Conservation (phyloP, 1,140 invertebrate species). For the Aricia agestis region DNA sequence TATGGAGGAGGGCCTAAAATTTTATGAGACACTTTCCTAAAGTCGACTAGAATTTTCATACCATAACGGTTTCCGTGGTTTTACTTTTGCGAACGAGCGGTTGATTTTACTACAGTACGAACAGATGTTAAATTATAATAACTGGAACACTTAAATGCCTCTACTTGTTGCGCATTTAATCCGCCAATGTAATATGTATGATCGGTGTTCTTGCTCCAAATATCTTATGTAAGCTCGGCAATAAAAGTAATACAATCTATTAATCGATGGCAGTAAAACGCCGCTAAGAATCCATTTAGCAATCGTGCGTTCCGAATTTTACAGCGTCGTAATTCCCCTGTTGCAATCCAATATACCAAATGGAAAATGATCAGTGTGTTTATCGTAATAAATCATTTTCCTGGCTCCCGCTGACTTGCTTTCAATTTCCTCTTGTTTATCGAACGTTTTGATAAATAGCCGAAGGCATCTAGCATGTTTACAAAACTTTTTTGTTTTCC, state of each 20-base stretch:
- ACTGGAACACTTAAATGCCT: neutral
- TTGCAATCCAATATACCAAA: conserved; percentile 56
- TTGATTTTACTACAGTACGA: neutral
- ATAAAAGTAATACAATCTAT: conserved; percentile 12
- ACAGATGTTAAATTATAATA: neutral
- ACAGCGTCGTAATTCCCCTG: conserved; percentile 33
- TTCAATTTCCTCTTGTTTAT: conserved; percentile 74
- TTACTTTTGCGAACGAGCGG: neutral
- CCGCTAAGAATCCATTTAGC: neutral
- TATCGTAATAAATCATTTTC: conserved; percentile 71
- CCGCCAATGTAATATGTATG: neutral
- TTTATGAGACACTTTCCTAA: conserved; percentile 58
- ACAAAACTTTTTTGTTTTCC: conserved; percentile 41
- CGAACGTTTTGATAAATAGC: conserved; percentile 70
- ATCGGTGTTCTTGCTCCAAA: neutral
- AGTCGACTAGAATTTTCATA: conserved; percentile 47
- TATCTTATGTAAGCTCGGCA: conserved; percentile 4
- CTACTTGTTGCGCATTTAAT: neutral
- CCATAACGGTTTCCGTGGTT: conserved; percentile 26
- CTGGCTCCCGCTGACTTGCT: conserved; percentile 62
- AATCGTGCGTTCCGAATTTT: conserved; percentile 13
- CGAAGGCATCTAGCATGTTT: conserved; percentile 47
- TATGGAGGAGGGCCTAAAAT: conserved; percentile 65
- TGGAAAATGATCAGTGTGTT: conserved; percentile 71
- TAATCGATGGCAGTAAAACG: conserved; percentile 4